These are phyloP conservation scores for Oxycera nigricornis DNA, from an alignment of 2,888 invertebrate species.

Conservation along the genomic window DNA sequence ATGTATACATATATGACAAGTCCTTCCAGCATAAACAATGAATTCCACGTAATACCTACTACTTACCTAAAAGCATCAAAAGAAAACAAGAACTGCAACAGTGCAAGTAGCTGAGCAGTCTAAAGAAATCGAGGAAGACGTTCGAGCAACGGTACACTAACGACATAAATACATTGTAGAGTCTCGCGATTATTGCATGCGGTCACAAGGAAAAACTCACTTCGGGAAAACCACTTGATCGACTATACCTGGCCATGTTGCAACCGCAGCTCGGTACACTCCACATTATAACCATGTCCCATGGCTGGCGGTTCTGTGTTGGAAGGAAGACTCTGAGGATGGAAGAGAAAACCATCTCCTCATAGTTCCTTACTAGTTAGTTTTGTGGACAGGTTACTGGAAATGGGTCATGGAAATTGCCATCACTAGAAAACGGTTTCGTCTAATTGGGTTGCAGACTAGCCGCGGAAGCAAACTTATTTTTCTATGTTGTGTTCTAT, in stretches of 20 bases:
- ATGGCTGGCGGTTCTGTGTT: no score
- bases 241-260: background rate
- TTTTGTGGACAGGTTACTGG: slow-evolving; percentile 24
- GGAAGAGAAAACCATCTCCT: background rate
- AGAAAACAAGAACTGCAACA: no score
- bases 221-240: background rate
- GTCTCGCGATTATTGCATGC: slow-evolving; percentile 28
- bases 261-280: background rate
- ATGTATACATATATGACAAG: no score
- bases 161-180: slow-evolving; percentile 31
- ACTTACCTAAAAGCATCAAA: no score
- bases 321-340: no score
- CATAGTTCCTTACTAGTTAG: background rate
- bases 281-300: no score
- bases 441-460: background rate
- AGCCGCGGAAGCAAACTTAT: no score
- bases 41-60: no score
- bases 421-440: background rate
- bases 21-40: no score
- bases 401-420: slow-evolving; percentile 28
- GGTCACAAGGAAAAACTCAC: slow-evolving; percentile 16
- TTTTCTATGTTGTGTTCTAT: no score
- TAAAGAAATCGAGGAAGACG: slow-evolving; percentile 24
- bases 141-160: slow-evolving; percentile 32
- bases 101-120: no score